A percentile compares a stretch with the other conserved stretches of the same genome.
phyloP scores from a whole-genome alignment of 2,797 vertebrate genomes.

The Antrozous pallidus region DNA sequence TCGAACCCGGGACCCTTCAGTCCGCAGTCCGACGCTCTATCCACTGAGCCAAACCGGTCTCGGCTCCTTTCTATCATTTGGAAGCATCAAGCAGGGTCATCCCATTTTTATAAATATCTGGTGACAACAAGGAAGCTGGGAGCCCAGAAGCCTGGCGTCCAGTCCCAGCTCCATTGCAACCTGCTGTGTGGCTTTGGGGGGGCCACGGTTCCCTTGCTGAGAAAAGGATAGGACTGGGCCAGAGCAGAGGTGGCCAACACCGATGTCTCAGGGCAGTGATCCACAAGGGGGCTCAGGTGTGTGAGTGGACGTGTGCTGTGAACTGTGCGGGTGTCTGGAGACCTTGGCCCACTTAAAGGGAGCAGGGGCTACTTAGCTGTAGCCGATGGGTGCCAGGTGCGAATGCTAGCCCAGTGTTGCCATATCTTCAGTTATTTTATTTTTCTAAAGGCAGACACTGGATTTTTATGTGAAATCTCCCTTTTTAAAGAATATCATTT shows the following conservation, averaged over 20 bases:
- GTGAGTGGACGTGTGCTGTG: neutral
- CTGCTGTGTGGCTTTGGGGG: neutral
- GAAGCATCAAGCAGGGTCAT: neutral
- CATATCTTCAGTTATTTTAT: neutral
- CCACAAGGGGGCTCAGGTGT: neutral
- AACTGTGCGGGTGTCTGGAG: neutral
- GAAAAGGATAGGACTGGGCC: neutral
- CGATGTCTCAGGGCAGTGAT: rapidly evolving
- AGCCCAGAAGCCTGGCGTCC: neutral
- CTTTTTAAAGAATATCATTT: neutral
- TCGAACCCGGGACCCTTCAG: too few relatives aligned
- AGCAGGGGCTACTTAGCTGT: neutral
- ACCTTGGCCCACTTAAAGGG: neutral
- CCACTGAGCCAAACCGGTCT: too few relatives aligned
- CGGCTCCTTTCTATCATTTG: neutral
- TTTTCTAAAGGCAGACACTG: neutral
- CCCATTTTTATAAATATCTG: neutral
- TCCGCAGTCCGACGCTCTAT: too few relatives aligned
- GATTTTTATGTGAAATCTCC: neutral
- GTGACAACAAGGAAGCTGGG: neutral
- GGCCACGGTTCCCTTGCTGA: neutral
- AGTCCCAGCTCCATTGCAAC: neutral
- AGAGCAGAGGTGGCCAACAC: neutral
- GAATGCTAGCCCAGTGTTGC: too few relatives aligned
- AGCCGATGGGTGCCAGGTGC: neutral